Percentiles rank a stretch among this genome's conserved stretches.
Conservation (phyloP, 2,888 invertebrate species). For the Acrobasis repandana region DNA sequence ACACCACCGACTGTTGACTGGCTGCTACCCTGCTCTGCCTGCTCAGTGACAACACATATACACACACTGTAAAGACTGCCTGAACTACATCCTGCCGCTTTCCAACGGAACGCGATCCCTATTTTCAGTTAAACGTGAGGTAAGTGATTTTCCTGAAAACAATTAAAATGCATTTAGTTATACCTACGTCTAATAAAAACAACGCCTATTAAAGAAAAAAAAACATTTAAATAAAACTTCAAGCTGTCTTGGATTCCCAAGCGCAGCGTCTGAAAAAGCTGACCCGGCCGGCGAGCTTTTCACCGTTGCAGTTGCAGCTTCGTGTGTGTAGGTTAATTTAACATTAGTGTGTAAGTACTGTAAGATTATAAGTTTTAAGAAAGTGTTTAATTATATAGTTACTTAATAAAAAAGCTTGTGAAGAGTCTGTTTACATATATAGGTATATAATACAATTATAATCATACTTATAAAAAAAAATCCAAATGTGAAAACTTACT, state of each 20-base stretch:
- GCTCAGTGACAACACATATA: slow-evolving; percentile 57
- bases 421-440: no score
- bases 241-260: slow-evolving; percentile 30
- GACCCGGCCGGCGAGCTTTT: slow-evolving; percentile 66
- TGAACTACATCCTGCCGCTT: slow-evolving; percentile 49
- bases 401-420: not conserved
- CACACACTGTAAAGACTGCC: slow-evolving; percentile 50
- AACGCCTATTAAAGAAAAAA: not conserved
- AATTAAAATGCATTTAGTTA: slow-evolving; percentile 2
- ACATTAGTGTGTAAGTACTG: not conserved
- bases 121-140: slow-evolving; percentile 62
- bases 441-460: no score
- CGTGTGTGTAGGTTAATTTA: slow-evolving; percentile 2
- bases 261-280: slow-evolving; percentile 62
- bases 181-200: not conserved
- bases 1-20: slow-evolving; percentile 49
- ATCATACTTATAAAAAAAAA: no score
- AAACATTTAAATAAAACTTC: not conserved
- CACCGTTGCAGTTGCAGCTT: slow-evolving; percentile 47
- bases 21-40: slow-evolving; percentile 33
- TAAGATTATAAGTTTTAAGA: not conserved
- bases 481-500: no score
- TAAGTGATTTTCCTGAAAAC: slow-evolving; percentile 49
- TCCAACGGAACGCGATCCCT: slow-evolving; percentile 56
- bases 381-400: not conserved